Evolutionary conservation across 1,140 invertebrate species (phyloP).

Genomic region (Teleopsis dalmanni): DNA sequence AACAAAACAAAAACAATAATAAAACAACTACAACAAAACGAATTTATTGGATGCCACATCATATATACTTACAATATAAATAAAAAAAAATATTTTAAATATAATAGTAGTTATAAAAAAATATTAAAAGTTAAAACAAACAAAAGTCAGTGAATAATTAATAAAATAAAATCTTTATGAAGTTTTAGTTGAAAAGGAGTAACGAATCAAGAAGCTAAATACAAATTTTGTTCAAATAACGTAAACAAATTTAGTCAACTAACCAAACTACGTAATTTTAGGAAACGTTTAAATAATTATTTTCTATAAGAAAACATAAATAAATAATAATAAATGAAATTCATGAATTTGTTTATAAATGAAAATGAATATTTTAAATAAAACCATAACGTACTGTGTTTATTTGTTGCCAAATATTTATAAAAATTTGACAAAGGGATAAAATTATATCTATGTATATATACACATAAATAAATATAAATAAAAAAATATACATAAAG

Average conservation of each 20-base stretch:
- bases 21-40: conserved; percentile 35
- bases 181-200: not conserved
- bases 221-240: conserved; percentile 9
- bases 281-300: no score
- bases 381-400: conserved; percentile 20
- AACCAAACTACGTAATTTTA: no score
- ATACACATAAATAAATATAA: conserved; percentile 7
- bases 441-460: conserved; percentile 10
- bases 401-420: conserved; percentile 20
- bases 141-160: conserved; percentile 1
- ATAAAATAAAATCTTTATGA: not conserved
- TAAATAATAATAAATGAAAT: no score
- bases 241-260: no score
- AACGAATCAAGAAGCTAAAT: not conserved
- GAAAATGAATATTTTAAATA: not conserved
- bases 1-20: conserved; percentile 12
- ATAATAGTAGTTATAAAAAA: conserved; percentile 4
- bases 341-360: no score
- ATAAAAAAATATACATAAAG: conserved; percentile 1
- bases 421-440: conserved; percentile 1
- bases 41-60: conserved; percentile 46
- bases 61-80: conserved; percentile 30
- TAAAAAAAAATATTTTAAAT: conserved; percentile 14
- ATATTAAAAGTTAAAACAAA: conserved; percentile 14
- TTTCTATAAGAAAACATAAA: no score